Evolutionary conservation across 2,888 invertebrate species (phyloP).

Genomic region (Lasioglossum leucozonium): DNA sequence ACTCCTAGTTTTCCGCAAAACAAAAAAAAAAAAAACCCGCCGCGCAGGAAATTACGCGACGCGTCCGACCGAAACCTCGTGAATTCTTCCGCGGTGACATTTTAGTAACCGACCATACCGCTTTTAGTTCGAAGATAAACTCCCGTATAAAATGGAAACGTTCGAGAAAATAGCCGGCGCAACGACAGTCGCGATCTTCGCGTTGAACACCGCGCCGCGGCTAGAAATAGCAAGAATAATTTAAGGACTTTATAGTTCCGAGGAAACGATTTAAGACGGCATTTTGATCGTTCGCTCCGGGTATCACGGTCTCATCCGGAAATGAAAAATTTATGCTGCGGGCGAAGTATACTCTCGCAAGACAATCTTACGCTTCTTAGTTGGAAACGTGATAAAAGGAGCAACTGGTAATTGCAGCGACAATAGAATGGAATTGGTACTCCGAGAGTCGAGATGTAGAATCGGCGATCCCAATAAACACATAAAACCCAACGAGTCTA

Average conservation of each 20-base stretch:
- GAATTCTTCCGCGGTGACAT: constrained; percentile 28
- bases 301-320: not conserved
- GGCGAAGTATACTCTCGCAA: not conserved
- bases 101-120: constrained; percentile 13
- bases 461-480: too few species aligned
- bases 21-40: constrained; percentile 25
- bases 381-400: not conserved
- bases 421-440: not conserved
- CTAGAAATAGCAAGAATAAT: not conserved
- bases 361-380: not conserved
- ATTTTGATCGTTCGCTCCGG: not conserved
- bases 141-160: not conserved
- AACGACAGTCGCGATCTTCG: not conserved
- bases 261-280: not conserved
- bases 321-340: not conserved
- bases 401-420: not conserved
- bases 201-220: not conserved
- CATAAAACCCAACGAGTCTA: too few species aligned
- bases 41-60: constrained; percentile 8
- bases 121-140: constrained; percentile 4
- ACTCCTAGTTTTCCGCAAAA: not conserved
- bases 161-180: not conserved
- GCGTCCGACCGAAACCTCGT: constrained; percentile 1
- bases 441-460: too few species aligned
- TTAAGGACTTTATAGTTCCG: not conserved